Conservation (phyloP, 2,797 vertebrate genomes). For the Okamejei kenojei region DNA sequence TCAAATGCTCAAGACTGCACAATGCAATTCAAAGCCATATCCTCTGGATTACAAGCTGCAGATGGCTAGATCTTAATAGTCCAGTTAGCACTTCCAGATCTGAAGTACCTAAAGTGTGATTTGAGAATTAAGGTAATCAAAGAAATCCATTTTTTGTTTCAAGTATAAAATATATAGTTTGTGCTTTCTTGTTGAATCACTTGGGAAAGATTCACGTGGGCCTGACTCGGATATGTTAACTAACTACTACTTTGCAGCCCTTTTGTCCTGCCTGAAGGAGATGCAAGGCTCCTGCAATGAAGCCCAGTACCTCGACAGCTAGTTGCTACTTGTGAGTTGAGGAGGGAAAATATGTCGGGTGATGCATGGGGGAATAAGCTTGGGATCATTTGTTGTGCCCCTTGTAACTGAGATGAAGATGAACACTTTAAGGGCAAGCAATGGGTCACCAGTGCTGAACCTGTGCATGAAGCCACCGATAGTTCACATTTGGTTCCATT, state of each 20-base stretch:
- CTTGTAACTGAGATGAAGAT: neutral
- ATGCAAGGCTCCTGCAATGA: neutral
- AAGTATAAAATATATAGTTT: neutral
- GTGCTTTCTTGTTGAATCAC: too few relatives aligned
- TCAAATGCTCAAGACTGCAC: neutral
- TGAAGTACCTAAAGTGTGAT: neutral
- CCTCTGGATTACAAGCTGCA: neutral
- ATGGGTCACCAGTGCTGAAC: too few relatives aligned
- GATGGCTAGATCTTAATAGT: too few relatives aligned
- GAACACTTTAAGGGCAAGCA: neutral
- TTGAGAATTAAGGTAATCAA: neutral
- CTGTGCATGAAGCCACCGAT: too few relatives aligned
- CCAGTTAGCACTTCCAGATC: neutral
- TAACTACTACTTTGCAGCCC: neutral
- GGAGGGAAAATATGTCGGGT: neutral
- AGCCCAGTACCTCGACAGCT: neutral
- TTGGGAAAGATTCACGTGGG: neutral
- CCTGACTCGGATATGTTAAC: neutral
- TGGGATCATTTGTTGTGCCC: neutral
- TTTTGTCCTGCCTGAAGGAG: neutral
- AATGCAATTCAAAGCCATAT: neutral
- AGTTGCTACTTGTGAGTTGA: neutral
- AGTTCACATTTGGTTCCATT: too few relatives aligned
- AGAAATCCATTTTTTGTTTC: neutral
- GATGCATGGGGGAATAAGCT: neutral